These are phyloP conservation scores for Drosophila ercepeae DNA, from an alignment of 1,140 invertebrate species.

Conservation along the genomic window DNA sequence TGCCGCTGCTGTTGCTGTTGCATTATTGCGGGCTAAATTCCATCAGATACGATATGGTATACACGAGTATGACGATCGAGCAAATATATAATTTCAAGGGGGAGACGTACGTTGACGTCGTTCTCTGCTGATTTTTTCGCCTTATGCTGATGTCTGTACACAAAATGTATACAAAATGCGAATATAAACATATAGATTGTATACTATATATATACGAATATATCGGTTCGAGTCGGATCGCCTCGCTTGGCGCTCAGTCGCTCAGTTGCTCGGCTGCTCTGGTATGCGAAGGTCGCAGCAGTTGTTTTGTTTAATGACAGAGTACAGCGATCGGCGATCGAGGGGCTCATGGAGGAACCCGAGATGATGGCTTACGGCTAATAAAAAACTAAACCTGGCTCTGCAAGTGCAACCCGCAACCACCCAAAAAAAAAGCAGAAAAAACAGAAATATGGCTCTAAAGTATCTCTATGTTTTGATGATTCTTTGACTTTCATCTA, in stretches of 20 bases:
- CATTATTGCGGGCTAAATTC: conserved; percentile 68
- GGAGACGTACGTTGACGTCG: conserved; percentile 74
- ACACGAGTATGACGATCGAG: conserved; percentile 33
- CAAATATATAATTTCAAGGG: conserved; percentile 33
- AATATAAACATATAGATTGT: background rate
- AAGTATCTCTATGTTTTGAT: conserved; percentile 28
- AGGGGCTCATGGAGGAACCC: conserved; percentile 26
- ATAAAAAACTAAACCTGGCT: conserved; percentile 10
- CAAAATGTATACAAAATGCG: background rate
- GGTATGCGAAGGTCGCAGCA: conserved; percentile 84
- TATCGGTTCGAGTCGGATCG: conserved; percentile 8
- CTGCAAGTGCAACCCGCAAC: conserved; percentile 6
- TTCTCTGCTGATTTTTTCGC: conserved; percentile 61
- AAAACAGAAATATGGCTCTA: background rate
- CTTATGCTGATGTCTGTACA: conserved; percentile 42
- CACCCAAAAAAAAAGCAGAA: background rate
- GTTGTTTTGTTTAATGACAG: conserved; percentile 84
- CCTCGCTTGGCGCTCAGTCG: conserved; percentile 65
- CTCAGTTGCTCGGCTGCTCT: conserved; percentile 77
- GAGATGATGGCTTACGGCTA: conserved; percentile 39
- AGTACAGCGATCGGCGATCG: conserved; percentile 62
- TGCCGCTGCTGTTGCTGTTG: conserved; percentile 6
- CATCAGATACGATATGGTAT: conserved; percentile 60
- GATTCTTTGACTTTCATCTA: conserved; percentile 25
- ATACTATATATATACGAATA: conserved; percentile 9